Base-by-base conservation (phyloP, 2,113 vertebrate genomes). In the Hippocampus abdominalis region DNA sequence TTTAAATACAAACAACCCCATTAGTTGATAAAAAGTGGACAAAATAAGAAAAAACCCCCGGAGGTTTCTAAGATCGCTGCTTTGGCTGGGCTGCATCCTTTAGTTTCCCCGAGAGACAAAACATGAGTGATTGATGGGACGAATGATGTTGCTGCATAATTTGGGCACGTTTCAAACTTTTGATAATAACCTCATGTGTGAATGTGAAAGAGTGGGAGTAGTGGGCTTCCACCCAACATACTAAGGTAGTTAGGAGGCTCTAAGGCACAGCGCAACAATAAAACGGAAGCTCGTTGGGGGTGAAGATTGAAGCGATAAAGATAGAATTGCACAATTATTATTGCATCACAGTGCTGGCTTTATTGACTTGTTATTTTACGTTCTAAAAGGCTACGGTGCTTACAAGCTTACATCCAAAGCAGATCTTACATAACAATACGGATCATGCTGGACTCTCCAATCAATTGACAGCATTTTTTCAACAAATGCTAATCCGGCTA, bases 131-230 rank as follows among this genome's bases (percentile, higher is more conserved):
- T 68, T 67, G 72, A 72, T 71, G 46, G 63, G 57, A 82, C 57
- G 65, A 82, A 84, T 78, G 66, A 44, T 69, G 65, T 75, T 57
- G n/a, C 66, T 60, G 64, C 71, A 32, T 23, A 25, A 66, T 71
- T 62, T 56, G 54, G 71, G 62, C 73, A 81, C 40, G 71, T 72
- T 80, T 70, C 67, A 56, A 74, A 48, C 46, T 36, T 56, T 56
- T 48, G 57, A 44, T 56, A 46, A 54, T 74, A 48, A 15, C 39
- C 61, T 78, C 68, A 72, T 49, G 64, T 12, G 4, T 16, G 53
- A 60, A 74, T 54, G 62, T 73, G 59, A 68, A 73, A 74, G 79
- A 20, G 53, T 18, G 73, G 25, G 74, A 64, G 20, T 54, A 29
- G 56, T 59, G 21, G 71, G 46, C 32, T 64, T 56, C 18, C 51